Evolutionary conservation across 2,797 vertebrate species (phyloP).

Genomic region (Periparus ater): DNA sequence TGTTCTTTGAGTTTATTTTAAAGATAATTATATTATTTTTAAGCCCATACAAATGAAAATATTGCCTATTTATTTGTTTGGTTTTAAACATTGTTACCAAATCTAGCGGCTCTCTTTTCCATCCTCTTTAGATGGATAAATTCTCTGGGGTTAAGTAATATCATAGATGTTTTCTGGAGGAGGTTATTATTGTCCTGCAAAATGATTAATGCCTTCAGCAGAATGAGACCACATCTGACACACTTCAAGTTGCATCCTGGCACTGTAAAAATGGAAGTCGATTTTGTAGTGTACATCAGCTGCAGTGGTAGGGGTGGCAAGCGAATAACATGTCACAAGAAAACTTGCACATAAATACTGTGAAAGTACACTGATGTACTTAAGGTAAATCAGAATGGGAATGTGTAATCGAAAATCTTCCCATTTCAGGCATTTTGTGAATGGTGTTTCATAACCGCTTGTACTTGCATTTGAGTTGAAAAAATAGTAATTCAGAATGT

Average conservation of each 20-base stretch:
- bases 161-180: background rate
- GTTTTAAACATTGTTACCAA: background rate
- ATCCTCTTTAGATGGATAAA: background rate
- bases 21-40: background rate
- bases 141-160: background rate
- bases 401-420: background rate
- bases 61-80: background rate
- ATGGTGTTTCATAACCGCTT: background rate
- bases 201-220: background rate
- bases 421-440: background rate
- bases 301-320: background rate
- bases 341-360: background rate
- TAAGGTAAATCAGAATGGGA: background rate
- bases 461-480: background rate
- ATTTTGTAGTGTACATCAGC: background rate
- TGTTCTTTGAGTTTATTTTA: background rate
- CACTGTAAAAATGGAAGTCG: background rate
- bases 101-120: background rate
- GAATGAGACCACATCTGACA: background rate
- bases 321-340: background rate
- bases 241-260: background rate
- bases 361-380: background rate
- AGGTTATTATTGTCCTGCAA: background rate
- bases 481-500: conserved; percentile 18
- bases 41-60: background rate